These are phyloP conservation scores for Monochamus saltuarius DNA, from an alignment of 1,140 invertebrate species.

Conservation along the genomic window DNA sequence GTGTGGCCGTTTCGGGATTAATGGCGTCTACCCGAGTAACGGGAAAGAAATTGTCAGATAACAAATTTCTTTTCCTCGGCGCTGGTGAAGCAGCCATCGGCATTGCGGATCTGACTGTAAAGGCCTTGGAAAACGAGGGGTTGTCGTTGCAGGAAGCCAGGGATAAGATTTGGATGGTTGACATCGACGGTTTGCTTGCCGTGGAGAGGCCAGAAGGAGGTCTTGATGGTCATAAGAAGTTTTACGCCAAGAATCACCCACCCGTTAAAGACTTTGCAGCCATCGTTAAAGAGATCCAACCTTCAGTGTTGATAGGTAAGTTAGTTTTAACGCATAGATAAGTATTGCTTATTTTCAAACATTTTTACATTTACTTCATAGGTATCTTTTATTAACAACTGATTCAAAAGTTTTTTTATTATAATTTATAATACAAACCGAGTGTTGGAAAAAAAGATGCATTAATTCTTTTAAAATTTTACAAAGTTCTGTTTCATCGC, in stretches of 20 bases:
- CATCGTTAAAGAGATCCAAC: constrained; percentile 80
- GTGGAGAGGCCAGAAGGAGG: constrained; percentile 72
- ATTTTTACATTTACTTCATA: no score
- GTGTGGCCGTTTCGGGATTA: constrained; percentile 85
- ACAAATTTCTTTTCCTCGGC: constrained; percentile 87
- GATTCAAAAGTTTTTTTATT: no score
- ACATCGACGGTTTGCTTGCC: constrained; percentile 79
- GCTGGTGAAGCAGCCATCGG: constrained; percentile 73
- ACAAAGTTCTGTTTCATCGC: no score
- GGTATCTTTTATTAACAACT: no score
- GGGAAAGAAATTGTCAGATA: constrained; percentile 73
- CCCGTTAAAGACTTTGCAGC: constrained; percentile 75
- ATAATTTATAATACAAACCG: no score
- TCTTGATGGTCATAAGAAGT: constrained; percentile 73
- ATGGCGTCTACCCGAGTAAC: constrained; percentile 81
- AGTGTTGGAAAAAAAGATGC: no score
- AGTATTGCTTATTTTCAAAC: no score
- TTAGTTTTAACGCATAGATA: no score
- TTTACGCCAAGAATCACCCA: constrained; percentile 80
- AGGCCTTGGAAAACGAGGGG: constrained; percentile 84
- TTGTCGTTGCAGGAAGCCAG: constrained; percentile 72
- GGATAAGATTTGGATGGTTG: constrained; percentile 85
- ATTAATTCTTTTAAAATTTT: no score
- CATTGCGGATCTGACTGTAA: constrained; percentile 65
- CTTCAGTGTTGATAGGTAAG: constrained; percentile 81